Conservation (phyloP, 1,140 invertebrate species). For the Polyergus mexicanus region DNA sequence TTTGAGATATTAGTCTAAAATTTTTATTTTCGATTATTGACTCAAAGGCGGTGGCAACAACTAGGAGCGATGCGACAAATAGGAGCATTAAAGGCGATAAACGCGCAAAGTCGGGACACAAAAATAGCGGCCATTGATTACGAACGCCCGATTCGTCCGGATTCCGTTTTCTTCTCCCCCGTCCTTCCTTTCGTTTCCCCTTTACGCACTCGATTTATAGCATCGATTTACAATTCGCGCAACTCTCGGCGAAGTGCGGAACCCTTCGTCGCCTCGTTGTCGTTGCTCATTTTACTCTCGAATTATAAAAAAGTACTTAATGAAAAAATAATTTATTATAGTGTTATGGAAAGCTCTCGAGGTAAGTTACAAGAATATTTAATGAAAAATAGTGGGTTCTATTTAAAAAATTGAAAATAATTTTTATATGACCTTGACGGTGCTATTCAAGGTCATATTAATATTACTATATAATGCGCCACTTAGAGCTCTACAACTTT, state of each 20-base stretch:
- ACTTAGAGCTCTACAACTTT: too few species aligned
- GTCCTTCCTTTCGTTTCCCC: background rate
- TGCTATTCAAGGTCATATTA: too few species aligned
- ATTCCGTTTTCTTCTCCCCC: slow-evolving; percentile 11
- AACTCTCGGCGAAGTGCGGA: slow-evolving; percentile 18
- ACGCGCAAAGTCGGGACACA: slow-evolving; percentile 55
- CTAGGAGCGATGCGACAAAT: slow-evolving; percentile 72
- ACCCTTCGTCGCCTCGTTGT: background rate
- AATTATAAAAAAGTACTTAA: too few species aligned
- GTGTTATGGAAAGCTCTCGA: too few species aligned
- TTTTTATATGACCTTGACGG: too few species aligned
- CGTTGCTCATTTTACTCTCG: slow-evolving; percentile 6
- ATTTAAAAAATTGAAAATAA: too few species aligned
- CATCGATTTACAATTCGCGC: slow-evolving; percentile 57
- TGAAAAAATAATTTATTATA: too few species aligned
- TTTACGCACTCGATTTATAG: slow-evolving; percentile 43
- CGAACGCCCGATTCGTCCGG: slow-evolving; percentile 26
- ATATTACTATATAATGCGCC: too few species aligned
- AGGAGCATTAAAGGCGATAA: slow-evolving; percentile 74
- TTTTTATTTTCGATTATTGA: background rate
- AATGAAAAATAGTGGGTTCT: too few species aligned
- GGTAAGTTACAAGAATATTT: too few species aligned
- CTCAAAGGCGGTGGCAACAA: background rate
- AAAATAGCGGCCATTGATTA: slow-evolving; percentile 75
- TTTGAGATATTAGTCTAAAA: too few species aligned